Base-by-base conservation (phyloP, 2,797 vertebrate genomes). In the Nothura maculosa region DNA sequence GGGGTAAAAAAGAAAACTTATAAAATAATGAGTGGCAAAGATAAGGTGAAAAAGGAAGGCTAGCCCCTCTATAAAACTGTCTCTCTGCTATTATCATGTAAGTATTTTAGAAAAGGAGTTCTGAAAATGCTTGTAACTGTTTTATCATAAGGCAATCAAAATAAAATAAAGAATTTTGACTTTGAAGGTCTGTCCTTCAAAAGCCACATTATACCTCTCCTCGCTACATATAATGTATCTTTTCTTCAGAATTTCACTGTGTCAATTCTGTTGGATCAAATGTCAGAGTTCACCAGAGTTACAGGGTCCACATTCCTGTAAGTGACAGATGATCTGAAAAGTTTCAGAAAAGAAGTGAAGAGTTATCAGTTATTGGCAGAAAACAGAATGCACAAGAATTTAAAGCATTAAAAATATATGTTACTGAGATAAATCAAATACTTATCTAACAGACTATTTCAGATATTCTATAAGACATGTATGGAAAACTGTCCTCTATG, bases 1-100 rank as follows among this genome's bases (percentile, higher is more conserved):
- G 2, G 4, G 6, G 0, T 38, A 76, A 62, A 55, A 13, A 4
- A 55, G 12, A 4, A 13, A 1, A 10, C 27, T 12, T 36, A 5
- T 66, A 42, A 85, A 80, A 4, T 55, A 16, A 32, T 10, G 19
- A 9, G 10, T 30, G 47, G n/a, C 7, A 66, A 3, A 7, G 20
- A 78, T 9, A 69, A 87, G 28, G 50, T 10, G 20, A 58, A 81
- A 84, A 77, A 74, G 14, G 4, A 61, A 61, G 0, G 7, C 2
- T 54, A 73, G 12, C 58, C 67, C 48, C 27, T 55, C 72, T 74
- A 4, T 32, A 32, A 24, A 72, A n/a, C 7, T 58, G 5, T 58
- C 69, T 18, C 32, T 12, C 38, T 73, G 7, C 14, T 36, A 27
- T 21, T 34, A 27, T 14, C 27, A 52, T 52, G 28, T 15, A 43